Base-by-base conservation (phyloP, 2,888 invertebrate genomes). In the Andrena praecox region DNA sequence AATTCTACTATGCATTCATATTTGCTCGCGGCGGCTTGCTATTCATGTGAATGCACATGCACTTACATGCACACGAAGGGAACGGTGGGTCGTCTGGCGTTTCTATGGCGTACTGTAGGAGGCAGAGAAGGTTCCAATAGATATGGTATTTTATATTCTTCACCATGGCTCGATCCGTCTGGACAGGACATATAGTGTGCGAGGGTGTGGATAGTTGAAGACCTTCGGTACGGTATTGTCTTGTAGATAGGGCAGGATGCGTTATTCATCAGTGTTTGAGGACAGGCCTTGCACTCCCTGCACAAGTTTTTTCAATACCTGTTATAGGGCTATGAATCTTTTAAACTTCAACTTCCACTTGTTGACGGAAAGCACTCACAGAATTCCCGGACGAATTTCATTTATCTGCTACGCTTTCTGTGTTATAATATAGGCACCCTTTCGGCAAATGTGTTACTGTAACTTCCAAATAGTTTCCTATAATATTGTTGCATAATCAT, bases 241-340 rank as follows among this genome's bases (percentile, higher is more conserved):
- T 87, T 85, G 85, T 79, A 82, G 84, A 77, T 77, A 84, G 87
- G 62, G 42, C 80, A 80, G 84, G 78, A 87, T 87, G 87, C 84
- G 87, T 87, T 87, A 87, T 87, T 87, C 87, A 86, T 87, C 87
- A 67, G 80, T 77, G 66, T 78, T 80, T 85, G 74, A 87, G 69
- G 62, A 77, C 54, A 60, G 42, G 42, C 76, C 76, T 73, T 73
- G 66, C 81, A 74, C 70, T 73, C 68, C 60, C 64, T 35, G 72
- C 72, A 54, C 20, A 69, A 66, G 31, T 74, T 82, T 81, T 81
- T 70, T 70, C 10, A 81, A 59, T 56, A 70, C 62, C 70, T 42
- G 72, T 67, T 73, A 56, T 67, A 74, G 54, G 73, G 69, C 63
- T 69, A 71, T 72, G 71, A 76, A 76, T 79, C 69, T 67, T 79